Base-by-base conservation (phyloP, 2,888 invertebrate species). In the Plebejus argus region DNA sequence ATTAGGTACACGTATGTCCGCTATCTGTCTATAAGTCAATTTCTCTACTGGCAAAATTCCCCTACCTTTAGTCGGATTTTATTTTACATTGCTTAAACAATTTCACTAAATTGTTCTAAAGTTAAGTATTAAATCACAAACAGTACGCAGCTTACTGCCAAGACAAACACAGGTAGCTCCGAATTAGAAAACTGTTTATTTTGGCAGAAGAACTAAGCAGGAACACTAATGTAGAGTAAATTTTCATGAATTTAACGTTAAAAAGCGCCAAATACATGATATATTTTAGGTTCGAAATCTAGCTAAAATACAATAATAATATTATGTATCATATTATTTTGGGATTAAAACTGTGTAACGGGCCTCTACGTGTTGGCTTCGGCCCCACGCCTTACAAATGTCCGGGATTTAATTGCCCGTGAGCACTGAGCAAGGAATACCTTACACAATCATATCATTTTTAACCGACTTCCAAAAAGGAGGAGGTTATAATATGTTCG, bases 111-210 rank as follows among this genome's bases (percentile, higher is more conserved):
- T 77, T 39, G 56, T 58, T 77, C 49, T 76, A 76, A 70, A 76
- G 76, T 76, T 76, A 72, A 71, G 77, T 77, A 77, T 35, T 76
- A 39, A 76, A 71, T 53, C 53, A 74, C 72, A 39, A 49, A 18
- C 74, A 76, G 78, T 77, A 76, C 71, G 78, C 74, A 70, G 78
- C 18, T 70, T 56, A 77, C 77, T 77, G 76, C 76, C 58, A 79
- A 79, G 77, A 71, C 76, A 79, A 80, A 80, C 79, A 79, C 61
- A 74, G 79, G 61, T 76, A 76, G 77, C 78, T 79, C 79, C 79
- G 79, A 79, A 79, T 81, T 81, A 81, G 79, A 79, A 81, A 79
- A 81, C 76, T 81, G 80, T 79, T 81, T 79, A 77, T 79, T 79
- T 79, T 79, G 80, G 78, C 80, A 78, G 76, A 81, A 81, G 78